Evolutionary conservation across 2,888 invertebrate species (phyloP).

Genomic region (Eupithecia subfuscata): DNA sequence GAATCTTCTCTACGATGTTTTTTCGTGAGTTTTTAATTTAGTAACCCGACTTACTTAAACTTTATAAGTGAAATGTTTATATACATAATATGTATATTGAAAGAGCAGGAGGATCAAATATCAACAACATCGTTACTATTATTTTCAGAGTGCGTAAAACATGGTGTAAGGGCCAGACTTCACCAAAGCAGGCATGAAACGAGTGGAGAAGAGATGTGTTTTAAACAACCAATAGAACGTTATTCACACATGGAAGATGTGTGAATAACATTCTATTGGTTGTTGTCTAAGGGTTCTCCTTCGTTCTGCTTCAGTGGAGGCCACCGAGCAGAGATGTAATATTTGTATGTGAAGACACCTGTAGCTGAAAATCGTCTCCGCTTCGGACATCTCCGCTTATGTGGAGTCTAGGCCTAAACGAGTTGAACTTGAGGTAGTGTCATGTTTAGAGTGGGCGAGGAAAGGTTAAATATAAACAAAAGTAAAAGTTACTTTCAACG

Average conservation of each 20-base stretch:
- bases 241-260: too few relatives aligned
- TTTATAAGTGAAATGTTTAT: constrained; percentile 23
- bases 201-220: background rate
- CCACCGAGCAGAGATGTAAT: too few relatives aligned
- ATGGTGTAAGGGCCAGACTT: background rate
- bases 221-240: too few relatives aligned
- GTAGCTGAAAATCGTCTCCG: too few relatives aligned
- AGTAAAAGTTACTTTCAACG: background rate
- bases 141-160: background rate
- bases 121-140: constrained; percentile 7
- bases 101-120: background rate
- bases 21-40: background rate
- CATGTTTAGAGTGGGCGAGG: constrained; percentile 2
- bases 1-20: background rate
- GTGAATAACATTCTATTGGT: too few relatives aligned
- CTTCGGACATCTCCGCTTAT: too few relatives aligned
- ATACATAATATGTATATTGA: constrained; percentile 7
- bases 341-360: too few relatives aligned
- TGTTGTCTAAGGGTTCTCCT: too few relatives aligned
- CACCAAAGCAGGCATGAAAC: too few relatives aligned
- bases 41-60: background rate
- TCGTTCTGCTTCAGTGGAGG: too few relatives aligned
- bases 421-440: background rate
- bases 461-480: constrained; percentile 7
- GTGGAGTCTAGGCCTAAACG: background rate